Evolutionary conservation across 2,113 vertebrate genomes (phyloP).

Genomic region (Paramormyrops kingsleyae): DNA sequence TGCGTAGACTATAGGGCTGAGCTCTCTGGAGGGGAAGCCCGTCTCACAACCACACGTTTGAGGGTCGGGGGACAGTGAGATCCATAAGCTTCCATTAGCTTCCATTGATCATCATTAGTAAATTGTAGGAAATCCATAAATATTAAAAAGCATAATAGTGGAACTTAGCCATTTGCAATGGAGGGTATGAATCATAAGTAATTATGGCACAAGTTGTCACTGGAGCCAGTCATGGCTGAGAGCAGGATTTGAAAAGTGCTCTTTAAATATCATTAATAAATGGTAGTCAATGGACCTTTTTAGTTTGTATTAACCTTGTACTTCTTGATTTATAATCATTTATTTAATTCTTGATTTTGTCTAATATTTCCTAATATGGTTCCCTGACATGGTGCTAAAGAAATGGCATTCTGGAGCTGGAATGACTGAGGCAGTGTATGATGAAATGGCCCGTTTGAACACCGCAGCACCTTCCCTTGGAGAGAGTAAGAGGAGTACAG

Average conservation of each 20-base stretch:
- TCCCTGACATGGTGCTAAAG: slow-evolving; percentile 35
- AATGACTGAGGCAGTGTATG: slow-evolving; percentile 23
- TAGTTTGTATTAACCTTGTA: slow-evolving; percentile 13
- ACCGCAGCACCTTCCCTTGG: not conserved
- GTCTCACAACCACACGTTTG: not conserved
- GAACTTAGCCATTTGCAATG: not conserved
- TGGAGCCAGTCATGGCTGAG: not conserved
- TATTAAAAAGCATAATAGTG: not conserved
- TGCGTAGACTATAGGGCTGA: not conserved
- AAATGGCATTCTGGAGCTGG: slow-evolving; percentile 32
- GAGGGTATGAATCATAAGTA: not conserved
- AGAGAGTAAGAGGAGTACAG: not conserved
- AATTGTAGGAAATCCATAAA: not conserved
- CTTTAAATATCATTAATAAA: not conserved
- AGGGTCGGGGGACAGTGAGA: not conserved
- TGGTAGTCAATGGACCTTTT: not conserved
- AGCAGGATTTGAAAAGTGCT: not conserved
- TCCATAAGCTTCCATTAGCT: not conserved
- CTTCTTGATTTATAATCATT: slow-evolving; percentile 32
- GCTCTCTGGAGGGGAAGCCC: not conserved
- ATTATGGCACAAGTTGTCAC: not conserved
- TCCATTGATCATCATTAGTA: not conserved
- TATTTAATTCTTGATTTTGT: slow-evolving; percentile 23
- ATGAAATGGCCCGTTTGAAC: slow-evolving; percentile 19
- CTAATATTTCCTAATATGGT: slow-evolving; percentile 33